Evolutionary conservation across 2,797 vertebrate species (phyloP).

Genomic region (Pangasius djambal): DNA sequence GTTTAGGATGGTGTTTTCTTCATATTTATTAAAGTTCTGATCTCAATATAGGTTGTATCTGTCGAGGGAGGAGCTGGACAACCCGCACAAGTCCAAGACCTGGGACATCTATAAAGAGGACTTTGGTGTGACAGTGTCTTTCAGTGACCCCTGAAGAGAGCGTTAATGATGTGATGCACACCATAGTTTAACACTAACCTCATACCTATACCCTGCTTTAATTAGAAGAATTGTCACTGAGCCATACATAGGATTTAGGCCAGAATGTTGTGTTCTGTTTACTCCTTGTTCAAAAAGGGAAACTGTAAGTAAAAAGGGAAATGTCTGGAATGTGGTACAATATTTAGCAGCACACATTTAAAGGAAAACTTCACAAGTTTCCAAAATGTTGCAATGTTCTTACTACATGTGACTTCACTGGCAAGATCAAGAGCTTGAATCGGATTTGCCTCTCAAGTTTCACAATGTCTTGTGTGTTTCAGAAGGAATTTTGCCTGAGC

Average conservation of each 20-base stretch:
- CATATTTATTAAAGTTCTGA: background rate
- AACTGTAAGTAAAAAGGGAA: background rate
- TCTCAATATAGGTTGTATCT: slow-evolving; percentile 81
- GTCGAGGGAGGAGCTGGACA: slow-evolving; percentile 89
- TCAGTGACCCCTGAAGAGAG: slow-evolving; percentile 70
- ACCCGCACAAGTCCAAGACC: slow-evolving; percentile 90
- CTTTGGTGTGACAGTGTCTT: slow-evolving; percentile 88
- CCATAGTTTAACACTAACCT: background rate
- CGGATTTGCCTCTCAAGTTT: background rate
- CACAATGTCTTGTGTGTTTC: background rate
- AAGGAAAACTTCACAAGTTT: background rate
- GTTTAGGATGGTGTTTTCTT: background rate
- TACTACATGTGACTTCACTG: background rate
- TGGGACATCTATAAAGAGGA: slow-evolving; percentile 87
- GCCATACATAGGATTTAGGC: background rate
- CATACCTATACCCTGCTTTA: background rate
- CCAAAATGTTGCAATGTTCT: background rate
- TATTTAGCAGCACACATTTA: background rate
- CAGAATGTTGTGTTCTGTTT: background rate
- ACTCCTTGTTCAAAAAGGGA: background rate
- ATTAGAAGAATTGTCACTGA: slow-evolving; percentile 1
- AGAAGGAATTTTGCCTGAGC: background rate
- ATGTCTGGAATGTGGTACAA: background rate
- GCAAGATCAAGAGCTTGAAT: background rate
- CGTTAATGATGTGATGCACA: background rate